Conservation (phyloP, 2,113 vertebrate genomes). For the Lathamus discolor region DNA sequence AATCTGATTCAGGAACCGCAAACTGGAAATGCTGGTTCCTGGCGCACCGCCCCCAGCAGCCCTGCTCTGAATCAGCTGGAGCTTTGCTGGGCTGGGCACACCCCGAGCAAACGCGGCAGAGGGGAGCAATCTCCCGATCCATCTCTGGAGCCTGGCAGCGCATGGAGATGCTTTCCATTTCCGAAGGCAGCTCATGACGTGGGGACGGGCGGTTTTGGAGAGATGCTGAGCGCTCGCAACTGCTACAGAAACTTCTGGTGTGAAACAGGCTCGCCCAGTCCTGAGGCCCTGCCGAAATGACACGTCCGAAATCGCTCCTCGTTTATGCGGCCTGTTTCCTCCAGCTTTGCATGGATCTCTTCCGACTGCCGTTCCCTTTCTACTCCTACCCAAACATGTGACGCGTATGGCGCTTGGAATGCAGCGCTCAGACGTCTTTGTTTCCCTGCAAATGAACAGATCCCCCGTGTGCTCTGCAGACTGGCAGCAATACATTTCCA, state of each 20-base stretch:
- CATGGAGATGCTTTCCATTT: constrained; percentile 4
- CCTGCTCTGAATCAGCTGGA: constrained; percentile 28
- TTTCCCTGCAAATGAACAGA: not conserved
- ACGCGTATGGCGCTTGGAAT: not conserved
- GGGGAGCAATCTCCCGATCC: not conserved
- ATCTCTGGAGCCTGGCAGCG: not conserved
- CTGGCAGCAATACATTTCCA: not conserved
- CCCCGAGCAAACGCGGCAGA: not conserved
- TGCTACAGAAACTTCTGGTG: not conserved
- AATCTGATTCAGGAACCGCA: not conserved
- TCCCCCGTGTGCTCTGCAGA: not conserved
- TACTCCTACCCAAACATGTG: not conserved
- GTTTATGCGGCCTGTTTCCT: not conserved
- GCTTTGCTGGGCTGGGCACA: not conserved
- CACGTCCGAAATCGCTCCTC: not conserved
- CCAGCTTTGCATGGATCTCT: constrained; percentile 1
- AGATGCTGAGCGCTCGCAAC: not conserved
- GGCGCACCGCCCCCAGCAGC: not conserved
- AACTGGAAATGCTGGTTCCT: constrained; percentile 69
- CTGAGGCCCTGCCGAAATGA: not conserved
- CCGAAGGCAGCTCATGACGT: not conserved
- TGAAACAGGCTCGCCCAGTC: constrained; percentile 21
- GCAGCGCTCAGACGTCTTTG: not conserved
- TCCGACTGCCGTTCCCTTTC: not conserved
- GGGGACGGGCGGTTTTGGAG: not conserved